phyloP scores from a whole-genome alignment of 1,140 invertebrate genomes.

The Scaptomyza graminum region DNA sequence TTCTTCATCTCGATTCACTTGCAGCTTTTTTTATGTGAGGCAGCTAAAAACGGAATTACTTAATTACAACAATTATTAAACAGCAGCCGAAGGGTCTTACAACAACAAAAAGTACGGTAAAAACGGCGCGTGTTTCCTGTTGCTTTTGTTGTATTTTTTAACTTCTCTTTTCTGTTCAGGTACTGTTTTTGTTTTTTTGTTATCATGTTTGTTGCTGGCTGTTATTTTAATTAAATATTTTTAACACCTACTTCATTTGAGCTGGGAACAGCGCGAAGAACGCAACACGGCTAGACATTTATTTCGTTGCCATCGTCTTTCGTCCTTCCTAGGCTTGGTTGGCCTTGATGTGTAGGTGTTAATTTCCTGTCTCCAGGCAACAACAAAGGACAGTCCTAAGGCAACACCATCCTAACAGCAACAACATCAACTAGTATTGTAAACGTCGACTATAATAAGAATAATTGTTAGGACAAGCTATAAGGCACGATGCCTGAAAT shows the following conservation, averaged over 20 bases:
- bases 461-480: constrained; percentile 74
- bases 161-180: neutral
- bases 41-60: constrained; percentile 70
- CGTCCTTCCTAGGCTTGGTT: neutral
- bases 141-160: constrained; percentile 32
- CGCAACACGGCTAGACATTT: constrained; percentile 21
- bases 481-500: constrained; percentile 54
- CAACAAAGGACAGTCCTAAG: constrained; percentile 8
- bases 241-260: constrained; percentile 75
- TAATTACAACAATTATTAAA: constrained; percentile 83
- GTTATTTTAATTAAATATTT: constrained; percentile 83
- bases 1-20: constrained; percentile 14
- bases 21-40: constrained; percentile 40
- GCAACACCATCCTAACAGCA: constrained; percentile 18
- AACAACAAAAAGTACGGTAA: neutral
- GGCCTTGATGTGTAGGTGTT: constrained; percentile 61
- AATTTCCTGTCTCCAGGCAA: constrained; percentile 67
- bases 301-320: constrained; percentile 13
- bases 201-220: constrained; percentile 58
- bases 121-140: constrained; percentile 45
- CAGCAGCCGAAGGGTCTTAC: constrained; percentile 58
- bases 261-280: constrained; percentile 23
- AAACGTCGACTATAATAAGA: constrained; percentile 64
- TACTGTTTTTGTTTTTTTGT: constrained; percentile 14
- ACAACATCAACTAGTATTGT: constrained; percentile 30